Percentiles rank a stretch among this genome's conserved stretches.
phyloP scores from a whole-genome alignment of 2,797 vertebrate species.

The Atherinosoma microstoma region DNA sequence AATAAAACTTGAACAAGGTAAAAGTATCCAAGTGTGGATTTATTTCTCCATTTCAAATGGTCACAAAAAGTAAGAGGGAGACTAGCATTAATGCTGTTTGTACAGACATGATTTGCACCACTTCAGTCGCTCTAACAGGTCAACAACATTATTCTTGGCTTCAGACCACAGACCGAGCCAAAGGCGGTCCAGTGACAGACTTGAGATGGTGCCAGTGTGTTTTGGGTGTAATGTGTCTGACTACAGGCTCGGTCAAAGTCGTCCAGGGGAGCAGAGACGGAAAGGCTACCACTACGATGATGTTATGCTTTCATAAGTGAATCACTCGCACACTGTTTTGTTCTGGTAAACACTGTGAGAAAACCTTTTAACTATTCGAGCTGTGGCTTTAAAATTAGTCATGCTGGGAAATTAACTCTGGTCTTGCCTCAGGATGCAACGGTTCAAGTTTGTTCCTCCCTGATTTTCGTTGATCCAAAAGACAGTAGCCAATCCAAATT shows the following conservation, averaged over 20 bases:
- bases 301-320: conserved; percentile 30
- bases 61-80: conserved; percentile 46
- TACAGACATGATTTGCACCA: conserved; percentile 57
- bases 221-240: conserved; percentile 66
- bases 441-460: neutral
- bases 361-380: conserved; percentile 13
- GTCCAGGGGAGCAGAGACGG: conserved; percentile 25
- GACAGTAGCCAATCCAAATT: neutral
- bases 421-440: neutral
- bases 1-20: neutral
- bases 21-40: neutral
- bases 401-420: neutral
- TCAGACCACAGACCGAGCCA: conserved; percentile 41
- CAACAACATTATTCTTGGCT: conserved; percentile 74
- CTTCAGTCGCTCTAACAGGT: conserved; percentile 56
- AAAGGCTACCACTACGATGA: conserved; percentile 30
- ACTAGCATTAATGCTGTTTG: conserved; percentile 51
- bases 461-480: neutral
- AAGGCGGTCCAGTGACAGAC: conserved; percentile 50
- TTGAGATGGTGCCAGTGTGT: conserved; percentile 66
- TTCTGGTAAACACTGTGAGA: neutral
- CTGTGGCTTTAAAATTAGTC: conserved; percentile 7
- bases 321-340: conserved; percentile 5
- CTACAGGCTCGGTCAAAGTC: conserved; percentile 42
- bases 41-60: neutral